phyloP scores from a whole-genome alignment of 2,797 vertebrate species.

The Sardinella longiceps region DNA sequence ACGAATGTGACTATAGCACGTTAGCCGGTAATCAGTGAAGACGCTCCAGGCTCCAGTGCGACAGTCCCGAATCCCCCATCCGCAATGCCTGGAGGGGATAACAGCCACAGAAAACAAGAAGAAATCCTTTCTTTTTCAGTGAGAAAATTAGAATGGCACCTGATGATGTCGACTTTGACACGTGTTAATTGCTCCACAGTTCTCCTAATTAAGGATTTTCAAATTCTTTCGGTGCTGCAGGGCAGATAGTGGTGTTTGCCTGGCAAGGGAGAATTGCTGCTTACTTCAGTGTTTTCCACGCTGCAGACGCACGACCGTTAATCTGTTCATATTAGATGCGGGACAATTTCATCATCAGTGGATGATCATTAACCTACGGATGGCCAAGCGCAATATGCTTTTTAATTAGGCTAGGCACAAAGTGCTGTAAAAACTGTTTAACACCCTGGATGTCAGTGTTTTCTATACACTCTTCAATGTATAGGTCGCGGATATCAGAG shows the following conservation, averaged over 20 bases:
- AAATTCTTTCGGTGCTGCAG: slow-evolving; percentile 88
- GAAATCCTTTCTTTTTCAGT: slow-evolving; percentile 86
- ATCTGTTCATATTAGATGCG: slow-evolving; percentile 13
- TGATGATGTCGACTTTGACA: slow-evolving; percentile 97
- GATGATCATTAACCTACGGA: slow-evolving; percentile 15
- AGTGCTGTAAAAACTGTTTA: neutral
- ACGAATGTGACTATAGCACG: slow-evolving; percentile 76
- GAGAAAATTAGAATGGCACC: slow-evolving; percentile 93
- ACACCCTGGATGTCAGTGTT: neutral
- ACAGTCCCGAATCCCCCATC: slow-evolving; percentile 83
- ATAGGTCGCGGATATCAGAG: neutral
- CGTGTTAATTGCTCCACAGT: slow-evolving; percentile 95
- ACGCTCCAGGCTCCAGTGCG: slow-evolving; percentile 81
- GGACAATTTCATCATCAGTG: slow-evolving; percentile 1
- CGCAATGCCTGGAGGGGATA: slow-evolving; percentile 79
- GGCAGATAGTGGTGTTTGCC: slow-evolving; percentile 74
- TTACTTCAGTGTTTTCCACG: slow-evolving; percentile 20
- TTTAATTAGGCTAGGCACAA: slow-evolving; percentile 9
- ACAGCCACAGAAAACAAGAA: slow-evolving; percentile 55
- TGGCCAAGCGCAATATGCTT: slow-evolving; percentile 15
- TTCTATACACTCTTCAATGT: neutral
- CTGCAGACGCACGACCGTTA: neutral
- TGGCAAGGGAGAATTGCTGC: slow-evolving; percentile 6
- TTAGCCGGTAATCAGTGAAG: slow-evolving; percentile 85
- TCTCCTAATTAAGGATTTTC: slow-evolving; percentile 95